Percentiles rank a stretch among this genome's conserved stretches.
Evolutionary conservation across 2,797 vertebrate genomes (phyloP).

Genomic region (Peromyscus melanophrys): DNA sequence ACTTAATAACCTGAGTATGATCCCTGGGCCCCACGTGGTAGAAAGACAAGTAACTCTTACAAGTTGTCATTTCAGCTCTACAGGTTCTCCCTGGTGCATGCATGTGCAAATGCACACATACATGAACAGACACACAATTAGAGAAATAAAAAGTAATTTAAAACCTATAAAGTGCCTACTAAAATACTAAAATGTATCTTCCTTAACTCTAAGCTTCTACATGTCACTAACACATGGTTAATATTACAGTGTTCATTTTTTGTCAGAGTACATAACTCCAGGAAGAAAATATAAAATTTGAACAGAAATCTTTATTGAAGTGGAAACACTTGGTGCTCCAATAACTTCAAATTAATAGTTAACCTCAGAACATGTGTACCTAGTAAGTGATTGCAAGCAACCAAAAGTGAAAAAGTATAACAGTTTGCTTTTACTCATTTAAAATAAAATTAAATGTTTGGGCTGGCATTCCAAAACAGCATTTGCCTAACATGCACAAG

Average conservation of each 20-base stretch:
- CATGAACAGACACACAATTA: not conserved
- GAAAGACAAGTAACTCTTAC: not conserved
- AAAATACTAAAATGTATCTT: conserved; percentile 57
- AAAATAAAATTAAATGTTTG: not conserved
- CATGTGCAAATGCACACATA: not conserved
- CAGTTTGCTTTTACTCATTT: conserved; percentile 23
- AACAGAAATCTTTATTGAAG: conserved; percentile 16
- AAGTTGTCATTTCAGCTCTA: not conserved
- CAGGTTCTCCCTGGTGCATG: not conserved
- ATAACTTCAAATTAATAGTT: conserved; percentile 56
- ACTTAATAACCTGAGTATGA: not conserved
- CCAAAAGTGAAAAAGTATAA: conserved; percentile 41
- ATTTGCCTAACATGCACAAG: not conserved
- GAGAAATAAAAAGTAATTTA: not conserved
- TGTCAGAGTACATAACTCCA: not conserved
- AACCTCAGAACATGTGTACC: conserved; percentile 47
- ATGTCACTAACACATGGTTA: conserved; percentile 18
- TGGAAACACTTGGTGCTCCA: not conserved
- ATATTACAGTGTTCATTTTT: conserved; percentile 35
- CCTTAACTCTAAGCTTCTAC: conserved; percentile 32
- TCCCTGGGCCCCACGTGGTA: too few relatives aligned
- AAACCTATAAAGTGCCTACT: not conserved
- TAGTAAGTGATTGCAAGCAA: conserved; percentile 44
- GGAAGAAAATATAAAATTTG: conserved; percentile 14
- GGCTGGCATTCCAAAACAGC: not conserved